Base-by-base conservation (phyloP, 1,140 invertebrate genomes). In the Harlomillsia oculata region DNA sequence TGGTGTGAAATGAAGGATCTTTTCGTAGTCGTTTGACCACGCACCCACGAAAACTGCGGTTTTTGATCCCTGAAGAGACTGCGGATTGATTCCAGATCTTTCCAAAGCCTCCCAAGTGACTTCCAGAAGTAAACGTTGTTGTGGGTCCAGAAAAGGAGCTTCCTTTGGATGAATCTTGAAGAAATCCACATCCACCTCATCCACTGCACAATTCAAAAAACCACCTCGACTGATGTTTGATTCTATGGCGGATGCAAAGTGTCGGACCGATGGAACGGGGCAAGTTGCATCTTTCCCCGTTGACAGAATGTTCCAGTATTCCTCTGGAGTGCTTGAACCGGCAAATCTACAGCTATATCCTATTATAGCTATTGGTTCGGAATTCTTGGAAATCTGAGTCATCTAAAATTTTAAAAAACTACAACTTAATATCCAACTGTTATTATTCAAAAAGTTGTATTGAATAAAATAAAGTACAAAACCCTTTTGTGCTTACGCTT, bases 111-210 rank as follows among this genome's bases (percentile, higher is more conserved):
- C 80, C 68, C 79, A 77, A 4, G 78, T 71, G 5, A 77, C 71
- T 67, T 81, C 80, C 6, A 81, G 67, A 16, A 82, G 67, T 26
- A 81, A 64, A 53, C 80, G 66, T 21, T 79, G 67, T 69, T 81
- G 80, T 34, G 80, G 80, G 62, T 81, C 80, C 77, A 81, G 80
- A 39, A 60, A 66, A 59, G 78, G 69, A 5, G 78, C 78, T 66
- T 80, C 74, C 56, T 75, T 73, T n/a, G 57, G 71, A 56, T 72
- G 71, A n/a, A 78, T 72, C 21, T 75, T 74, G 69, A 78, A 78
- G 60, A 76, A 77, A 34, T 67, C 54, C 9, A 74, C 73, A 67
- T 78, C 77, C 53, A 78, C 80, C 3, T 3, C 11, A 25, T 58
- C 56, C 30, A 58, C 56, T 9, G 48, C 8, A 34, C 45, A 41